These are phyloP conservation scores for Macrochelys suwanniensis DNA, from an alignment of 2,797 vertebrate species.

Conservation along the genomic window DNA sequence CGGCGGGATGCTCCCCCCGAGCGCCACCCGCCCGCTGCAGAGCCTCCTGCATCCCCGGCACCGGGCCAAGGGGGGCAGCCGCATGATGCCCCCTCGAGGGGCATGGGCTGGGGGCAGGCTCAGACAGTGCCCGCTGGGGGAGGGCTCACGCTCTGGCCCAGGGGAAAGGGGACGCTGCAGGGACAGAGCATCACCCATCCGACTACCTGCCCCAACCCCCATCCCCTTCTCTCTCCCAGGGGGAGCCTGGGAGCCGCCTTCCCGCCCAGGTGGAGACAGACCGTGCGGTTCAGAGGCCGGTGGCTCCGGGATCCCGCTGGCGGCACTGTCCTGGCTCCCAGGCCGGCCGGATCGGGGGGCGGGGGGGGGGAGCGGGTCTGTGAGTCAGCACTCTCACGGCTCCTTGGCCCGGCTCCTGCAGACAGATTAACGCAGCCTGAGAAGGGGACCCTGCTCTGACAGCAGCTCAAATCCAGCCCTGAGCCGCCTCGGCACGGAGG, in stretches of 20 bases:
- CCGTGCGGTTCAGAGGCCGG: background rate
- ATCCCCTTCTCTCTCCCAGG: background rate
- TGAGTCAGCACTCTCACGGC: conserved; percentile 30
- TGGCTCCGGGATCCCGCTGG: background rate
- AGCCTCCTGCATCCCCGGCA: background rate
- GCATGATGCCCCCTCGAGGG: background rate
- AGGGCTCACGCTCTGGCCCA: background rate
- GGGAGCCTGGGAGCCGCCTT: rapidly evolving
- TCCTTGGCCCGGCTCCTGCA: conserved; percentile 44
- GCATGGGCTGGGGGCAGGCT: background rate
- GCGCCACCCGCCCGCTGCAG: background rate
- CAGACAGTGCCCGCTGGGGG: background rate
- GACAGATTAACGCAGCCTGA: background rate
- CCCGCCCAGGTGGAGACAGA: background rate
- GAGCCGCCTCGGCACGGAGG: rapidly evolving
- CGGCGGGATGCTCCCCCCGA: background rate
- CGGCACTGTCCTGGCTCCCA: background rate
- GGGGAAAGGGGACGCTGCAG: background rate
- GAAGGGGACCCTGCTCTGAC: background rate
- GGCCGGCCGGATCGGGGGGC: background rate
- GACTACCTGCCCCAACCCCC: background rate
- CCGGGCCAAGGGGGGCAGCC: background rate
- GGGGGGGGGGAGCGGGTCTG: background rate
- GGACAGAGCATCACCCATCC: background rate
- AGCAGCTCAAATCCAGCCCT: background rate